Evolutionary conservation across 2,888 invertebrate species (phyloP), one percentile per base, ranked within the genome.

Genomic region (Polyommatus iphigenia): DNA sequence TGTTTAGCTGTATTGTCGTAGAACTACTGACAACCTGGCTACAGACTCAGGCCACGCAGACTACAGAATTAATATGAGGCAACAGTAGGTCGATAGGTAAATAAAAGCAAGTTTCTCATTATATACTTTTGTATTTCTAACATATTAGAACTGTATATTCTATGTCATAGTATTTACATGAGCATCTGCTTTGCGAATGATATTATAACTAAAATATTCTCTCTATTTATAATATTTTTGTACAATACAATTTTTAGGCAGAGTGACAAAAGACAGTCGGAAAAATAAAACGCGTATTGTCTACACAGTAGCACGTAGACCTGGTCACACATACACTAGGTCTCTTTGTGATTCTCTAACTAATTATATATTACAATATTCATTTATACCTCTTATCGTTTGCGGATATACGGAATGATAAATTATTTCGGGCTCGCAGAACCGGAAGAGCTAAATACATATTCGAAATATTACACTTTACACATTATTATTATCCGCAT

Each of bases 111-210:
- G 71, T 24, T 54, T 36, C 79, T 81, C 84, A 84, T 83, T 85
- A 85, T 85, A 83, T 83, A 82, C 81, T 83, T 83, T 81, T 87
- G 92, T 93, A 93, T 93, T 93, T 90, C 91, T 93, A 93, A 91
- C 91, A 90, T 91, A 24, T 72, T 90, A 91, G 88, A 91, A 88
- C 89, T 91, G 92, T 90, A 91, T 93, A 92, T 90, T 91, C 91
- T 92, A 92, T 89, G 87, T 91, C 87, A 88, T 91, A 87, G 84
- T 93, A 93, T 94, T 90, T 94, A 93, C 93, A 94, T 92, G 93
- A 93, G 93, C 93, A 93, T 92, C 91, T 88, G 90, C 85, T 92
- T 92, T 92, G 90, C 88, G 89, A 92, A 91, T 92, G 90, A 87
- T 89, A 89, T 90, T 91, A 92, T 91, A 90, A 87, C 90, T 92